Evolutionary conservation across 2,113 vertebrate genomes (phyloP).

Genomic region (Oreocharis arfaki): DNA sequence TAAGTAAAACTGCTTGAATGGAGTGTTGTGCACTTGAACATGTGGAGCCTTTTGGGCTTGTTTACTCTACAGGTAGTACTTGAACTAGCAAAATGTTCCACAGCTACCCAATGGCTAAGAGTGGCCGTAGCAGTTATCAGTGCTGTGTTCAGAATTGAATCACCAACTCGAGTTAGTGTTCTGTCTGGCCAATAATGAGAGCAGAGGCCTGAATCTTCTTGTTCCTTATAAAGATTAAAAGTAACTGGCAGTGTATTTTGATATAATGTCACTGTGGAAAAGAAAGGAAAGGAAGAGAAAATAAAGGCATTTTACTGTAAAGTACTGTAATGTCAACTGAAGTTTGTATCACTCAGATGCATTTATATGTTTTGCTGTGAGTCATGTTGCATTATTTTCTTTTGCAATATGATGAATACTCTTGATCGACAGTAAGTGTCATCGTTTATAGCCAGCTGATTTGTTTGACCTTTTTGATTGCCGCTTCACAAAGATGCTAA

Average conservation of each 20-base stretch:
- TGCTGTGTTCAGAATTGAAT: background rate
- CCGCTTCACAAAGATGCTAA: background rate
- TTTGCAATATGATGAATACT: conserved; percentile 41
- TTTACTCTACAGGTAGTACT: background rate
- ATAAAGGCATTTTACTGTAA: background rate
- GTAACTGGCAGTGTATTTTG: conserved; percentile 1
- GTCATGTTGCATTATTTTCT: conserved; percentile 21
- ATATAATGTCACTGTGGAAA: background rate
- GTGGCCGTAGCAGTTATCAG: background rate
- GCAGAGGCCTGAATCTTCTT: conserved; percentile 6
- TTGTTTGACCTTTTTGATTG: conserved; percentile 41
- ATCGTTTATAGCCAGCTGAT: conserved; percentile 45
- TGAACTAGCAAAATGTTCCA: background rate
- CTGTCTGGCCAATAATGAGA: background rate
- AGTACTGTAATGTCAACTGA: background rate
- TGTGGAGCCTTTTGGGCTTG: background rate
- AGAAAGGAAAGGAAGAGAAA: background rate
- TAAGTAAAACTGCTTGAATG: background rate
- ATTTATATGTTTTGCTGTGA: conserved; percentile 39
- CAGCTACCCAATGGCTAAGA: background rate
- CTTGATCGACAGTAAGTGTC: conserved; percentile 47
- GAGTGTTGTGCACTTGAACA: background rate
- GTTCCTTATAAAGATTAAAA: conserved; percentile 8
- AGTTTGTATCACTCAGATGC: background rate
- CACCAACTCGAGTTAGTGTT: background rate